Evolutionary conservation across 1,140 invertebrate genomes (phyloP), one percentile per base, ranked within the genome.

Genomic region (Wiebesia pumilae): DNA sequence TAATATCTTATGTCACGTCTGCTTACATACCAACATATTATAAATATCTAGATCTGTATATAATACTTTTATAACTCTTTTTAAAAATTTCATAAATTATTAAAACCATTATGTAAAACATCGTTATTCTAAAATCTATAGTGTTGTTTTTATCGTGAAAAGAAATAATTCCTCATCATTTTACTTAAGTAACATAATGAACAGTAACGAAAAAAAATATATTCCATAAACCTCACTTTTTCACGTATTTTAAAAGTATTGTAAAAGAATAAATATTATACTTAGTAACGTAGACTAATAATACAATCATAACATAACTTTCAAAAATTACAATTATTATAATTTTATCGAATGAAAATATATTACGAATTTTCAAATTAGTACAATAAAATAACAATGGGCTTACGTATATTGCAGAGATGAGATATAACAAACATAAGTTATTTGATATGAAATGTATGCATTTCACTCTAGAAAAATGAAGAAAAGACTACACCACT

Each of bases 71-170:
- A n/a, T n/a, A n/a, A n/a, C n/a, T 38, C 40, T 4, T 35, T 71
- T 71, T 27, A 43, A 69, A 84, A 84, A 69, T 54, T 35, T 77
- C 83, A 67, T 47, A n/a, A 65, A 84, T 84, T 84, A 69, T 84
- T 16, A 40, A 84, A 33, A 30, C 51, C 62, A 62, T 83, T 43
- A 62, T 77, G 43, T 14, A 3, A 38, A 43, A 78, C 54, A 67
- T 78, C 67, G 73, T 65, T 77, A 47, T 79, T 30, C n/a, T 35
- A n/a, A 21, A 35, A 79, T 79, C 35, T 33, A 24, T 43, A 38
- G 62, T 33, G 38, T 47, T 81, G n/a, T 67, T 67, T 62, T 80
- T 12, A 79, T 84, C 54, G 30, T 54, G 3, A n/a, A 51, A 67
- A 69, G 33, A 51, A 43, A 16, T 43, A 65, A 38, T 67, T 81